A percentile compares a stretch with the other conserved stretches of the same genome.
phyloP scores from a whole-genome alignment of 2,113 vertebrate genomes.

The Hemibates koningsi region DNA sequence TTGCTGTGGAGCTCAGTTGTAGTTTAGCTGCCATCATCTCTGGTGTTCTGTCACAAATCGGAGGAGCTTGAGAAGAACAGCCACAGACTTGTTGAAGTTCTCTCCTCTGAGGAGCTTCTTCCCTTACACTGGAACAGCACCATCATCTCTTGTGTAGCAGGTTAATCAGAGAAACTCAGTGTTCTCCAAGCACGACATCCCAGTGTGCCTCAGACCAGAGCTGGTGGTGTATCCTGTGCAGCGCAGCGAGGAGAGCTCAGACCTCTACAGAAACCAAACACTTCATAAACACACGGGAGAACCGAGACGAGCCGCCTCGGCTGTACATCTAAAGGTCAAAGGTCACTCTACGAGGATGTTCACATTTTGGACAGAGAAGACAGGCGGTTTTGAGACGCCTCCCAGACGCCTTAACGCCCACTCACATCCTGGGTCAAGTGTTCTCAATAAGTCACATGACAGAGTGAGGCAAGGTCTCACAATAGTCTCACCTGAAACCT shows the following conservation, averaged over 20 bases:
- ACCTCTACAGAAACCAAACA: not conserved
- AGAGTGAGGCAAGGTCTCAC: not conserved
- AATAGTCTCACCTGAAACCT: not conserved
- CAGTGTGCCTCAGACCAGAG: not conserved
- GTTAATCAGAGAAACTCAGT: not conserved
- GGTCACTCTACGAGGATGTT: not conserved
- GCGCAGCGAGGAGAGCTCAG: not conserved
- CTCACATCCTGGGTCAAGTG: not conserved
- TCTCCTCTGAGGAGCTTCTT: not conserved
- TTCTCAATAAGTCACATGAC: not conserved
- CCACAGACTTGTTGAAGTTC: not conserved
- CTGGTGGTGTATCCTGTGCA: not conserved
- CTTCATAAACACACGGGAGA: not conserved
- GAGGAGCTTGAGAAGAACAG: not conserved
- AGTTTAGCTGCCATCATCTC: not conserved
- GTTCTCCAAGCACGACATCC: not conserved
- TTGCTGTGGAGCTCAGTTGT: not conserved
- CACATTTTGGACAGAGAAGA: not conserved
- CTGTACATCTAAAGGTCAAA: not conserved
- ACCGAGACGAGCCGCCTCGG: fast-evolving
- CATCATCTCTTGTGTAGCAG: not conserved
- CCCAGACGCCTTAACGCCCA: not conserved
- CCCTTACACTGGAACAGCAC: not conserved
- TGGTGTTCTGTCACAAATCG: not conserved
- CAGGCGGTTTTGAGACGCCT: fast-evolving